phyloP scores from a whole-genome alignment of 2,113 vertebrate species.

The Oreochromis spilurus region DNA sequence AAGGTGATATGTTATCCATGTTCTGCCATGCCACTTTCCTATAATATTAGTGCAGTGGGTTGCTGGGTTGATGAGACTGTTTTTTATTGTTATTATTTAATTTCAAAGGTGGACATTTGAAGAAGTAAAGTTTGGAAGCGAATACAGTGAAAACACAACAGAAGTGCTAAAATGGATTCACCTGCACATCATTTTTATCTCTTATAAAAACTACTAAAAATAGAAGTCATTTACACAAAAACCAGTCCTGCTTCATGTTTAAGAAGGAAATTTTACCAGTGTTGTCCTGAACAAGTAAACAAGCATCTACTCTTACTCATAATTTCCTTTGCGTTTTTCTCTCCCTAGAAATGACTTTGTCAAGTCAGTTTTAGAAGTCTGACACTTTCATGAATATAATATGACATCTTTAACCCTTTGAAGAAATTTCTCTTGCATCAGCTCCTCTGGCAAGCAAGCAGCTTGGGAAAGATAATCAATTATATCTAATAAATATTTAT shows the following conservation, averaged over 20 bases:
- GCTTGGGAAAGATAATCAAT: not conserved
- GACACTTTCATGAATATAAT: not conserved
- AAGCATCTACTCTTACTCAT: not conserved
- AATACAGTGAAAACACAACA: not conserved
- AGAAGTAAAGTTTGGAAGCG: not conserved
- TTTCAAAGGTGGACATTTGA: not conserved
- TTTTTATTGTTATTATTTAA: not conserved
- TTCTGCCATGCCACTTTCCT: not conserved
- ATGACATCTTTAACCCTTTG: not conserved
- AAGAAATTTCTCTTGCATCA: not conserved
- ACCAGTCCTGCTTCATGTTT: fast-evolving
- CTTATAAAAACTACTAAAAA: not conserved
- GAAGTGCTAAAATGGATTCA: fast-evolving
- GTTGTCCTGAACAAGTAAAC: not conserved
- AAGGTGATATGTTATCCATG: not conserved
- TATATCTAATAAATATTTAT: not conserved
- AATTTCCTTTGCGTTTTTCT: not conserved
- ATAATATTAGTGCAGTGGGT: not conserved
- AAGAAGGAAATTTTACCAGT: not conserved
- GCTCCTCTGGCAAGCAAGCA: not conserved
- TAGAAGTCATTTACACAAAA: not conserved
- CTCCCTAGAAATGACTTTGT: not conserved
- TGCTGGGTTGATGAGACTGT: not conserved
- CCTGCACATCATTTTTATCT: not conserved
- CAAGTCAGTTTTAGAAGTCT: not conserved